A percentile compares a stretch with the other conserved stretches of the same genome.
Evolutionary conservation across 2,888 invertebrate species (phyloP).

Genomic region (Synanthedon myopaeformis): DNA sequence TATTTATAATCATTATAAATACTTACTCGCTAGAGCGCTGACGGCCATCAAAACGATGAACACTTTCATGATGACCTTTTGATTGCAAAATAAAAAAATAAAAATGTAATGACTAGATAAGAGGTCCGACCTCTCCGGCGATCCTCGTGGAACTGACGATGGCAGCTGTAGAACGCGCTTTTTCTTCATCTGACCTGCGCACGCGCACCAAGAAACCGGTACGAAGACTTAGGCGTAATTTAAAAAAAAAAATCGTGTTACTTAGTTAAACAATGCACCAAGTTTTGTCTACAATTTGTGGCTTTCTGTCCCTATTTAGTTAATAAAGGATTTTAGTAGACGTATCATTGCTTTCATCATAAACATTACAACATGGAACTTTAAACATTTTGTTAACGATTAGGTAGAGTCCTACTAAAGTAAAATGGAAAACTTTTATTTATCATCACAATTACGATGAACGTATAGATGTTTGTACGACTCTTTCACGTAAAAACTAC

Average conservation of each 20-base stretch:
- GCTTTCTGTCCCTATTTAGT: not conserved
- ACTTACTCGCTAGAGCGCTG: constrained; percentile 63
- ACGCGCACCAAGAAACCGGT: constrained; percentile 51
- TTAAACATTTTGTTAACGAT: too few relatives aligned
- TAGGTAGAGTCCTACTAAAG: too few relatives aligned
- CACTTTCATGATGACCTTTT: constrained; percentile 65
- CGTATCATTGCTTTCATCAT: too few relatives aligned
- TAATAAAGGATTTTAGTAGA: not conserved
- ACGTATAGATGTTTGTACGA: too few relatives aligned
- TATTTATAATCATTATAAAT: constrained; percentile 4
- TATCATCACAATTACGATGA: too few relatives aligned
- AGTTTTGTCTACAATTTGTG: not conserved
- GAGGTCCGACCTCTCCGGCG: constrained; percentile 55
- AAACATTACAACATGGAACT: too few relatives aligned
- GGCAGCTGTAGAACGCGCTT: constrained; percentile 51
- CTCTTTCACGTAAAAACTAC: too few relatives aligned
- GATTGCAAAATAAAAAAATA: constrained; percentile 36
- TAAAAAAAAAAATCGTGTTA: constrained; percentile 43
- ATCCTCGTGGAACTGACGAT: constrained; percentile 59
- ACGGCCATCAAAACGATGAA: constrained; percentile 59
- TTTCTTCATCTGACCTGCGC: constrained; percentile 56
- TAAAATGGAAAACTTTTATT: too few relatives aligned
- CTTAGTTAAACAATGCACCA: constrained; percentile 37
- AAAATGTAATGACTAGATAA: constrained; percentile 58
- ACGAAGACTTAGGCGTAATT: constrained; percentile 50